Conservation (phyloP, 2,888 invertebrate species). For the Eristalinus sepulchralis region DNA sequence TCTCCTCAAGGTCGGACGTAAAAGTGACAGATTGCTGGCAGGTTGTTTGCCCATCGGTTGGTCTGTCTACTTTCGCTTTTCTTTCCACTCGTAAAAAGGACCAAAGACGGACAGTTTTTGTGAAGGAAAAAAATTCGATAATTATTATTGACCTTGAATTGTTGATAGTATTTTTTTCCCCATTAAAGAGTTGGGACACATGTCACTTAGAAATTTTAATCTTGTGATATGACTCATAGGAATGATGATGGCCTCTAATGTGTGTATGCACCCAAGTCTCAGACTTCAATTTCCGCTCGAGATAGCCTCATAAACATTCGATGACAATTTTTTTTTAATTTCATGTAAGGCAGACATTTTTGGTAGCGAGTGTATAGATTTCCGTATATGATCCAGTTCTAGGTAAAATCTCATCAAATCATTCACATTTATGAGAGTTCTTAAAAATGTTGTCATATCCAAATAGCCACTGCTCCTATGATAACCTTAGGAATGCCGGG, state of each 20-base stretch:
- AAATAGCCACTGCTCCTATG: not conserved
- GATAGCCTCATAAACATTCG: too few relatives aligned
- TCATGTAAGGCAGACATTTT: too few relatives aligned
- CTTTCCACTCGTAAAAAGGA: slow-evolving; percentile 12
- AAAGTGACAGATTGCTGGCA: slow-evolving; percentile 65
- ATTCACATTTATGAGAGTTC: not conserved
- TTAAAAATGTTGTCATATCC: not conserved
- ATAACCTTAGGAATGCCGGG: not conserved
- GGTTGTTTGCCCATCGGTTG: slow-evolving; percentile 13
- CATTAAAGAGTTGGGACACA: too few relatives aligned
- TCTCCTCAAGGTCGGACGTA: slow-evolving; percentile 78
- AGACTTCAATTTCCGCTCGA: too few relatives aligned
- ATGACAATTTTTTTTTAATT: too few relatives aligned
- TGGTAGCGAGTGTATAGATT: too few relatives aligned
- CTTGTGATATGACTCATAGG: too few relatives aligned
- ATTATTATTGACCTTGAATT: slow-evolving; percentile 34
- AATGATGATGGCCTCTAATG: too few relatives aligned
- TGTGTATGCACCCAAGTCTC: too few relatives aligned
- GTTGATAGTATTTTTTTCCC: too few relatives aligned
- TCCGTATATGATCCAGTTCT: not conserved
- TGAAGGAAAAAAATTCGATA: not conserved
- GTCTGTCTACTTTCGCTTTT: slow-evolving; percentile 48
- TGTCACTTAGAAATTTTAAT: too few relatives aligned
- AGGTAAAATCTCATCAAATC: not conserved
- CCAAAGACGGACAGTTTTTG: not conserved